phyloP scores from a whole-genome alignment of 2,888 invertebrate species.

The Andrena chrysosceles region DNA sequence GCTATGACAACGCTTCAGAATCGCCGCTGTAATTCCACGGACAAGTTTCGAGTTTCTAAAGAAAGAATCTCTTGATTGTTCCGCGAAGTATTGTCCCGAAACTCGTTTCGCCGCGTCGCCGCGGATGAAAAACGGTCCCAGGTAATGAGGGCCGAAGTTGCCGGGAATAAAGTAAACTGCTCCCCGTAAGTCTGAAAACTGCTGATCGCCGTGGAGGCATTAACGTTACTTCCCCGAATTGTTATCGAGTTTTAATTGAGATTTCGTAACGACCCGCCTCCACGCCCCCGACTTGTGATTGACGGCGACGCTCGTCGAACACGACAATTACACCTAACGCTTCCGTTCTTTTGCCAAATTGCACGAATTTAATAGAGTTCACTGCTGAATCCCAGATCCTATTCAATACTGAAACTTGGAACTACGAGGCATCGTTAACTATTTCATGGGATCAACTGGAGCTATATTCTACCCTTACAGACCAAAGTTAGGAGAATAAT shows the following conservation, averaged over 20 bases:
- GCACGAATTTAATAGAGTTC: conserved; percentile 2
- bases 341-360: conserved; percentile 14
- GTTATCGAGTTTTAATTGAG: conserved; percentile 62
- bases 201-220: conserved; percentile 48
- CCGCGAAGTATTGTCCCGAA: conserved; percentile 65
- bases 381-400: not conserved
- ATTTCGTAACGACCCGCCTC: conserved; percentile 45
- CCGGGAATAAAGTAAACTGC: conserved; percentile 62
- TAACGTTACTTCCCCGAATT: conserved; percentile 58
- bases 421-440: not conserved
- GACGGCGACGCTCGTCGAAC: conserved; percentile 34
- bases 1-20: conserved; percentile 54
- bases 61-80: conserved; percentile 65
- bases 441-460: no score
- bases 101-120: conserved; percentile 61
- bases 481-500: no score
- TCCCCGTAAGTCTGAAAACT: conserved; percentile 46
- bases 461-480: no score
- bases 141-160: conserved; percentile 63
- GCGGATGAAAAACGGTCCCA: conserved; percentile 62
- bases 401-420: not conserved
- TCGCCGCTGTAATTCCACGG: conserved; percentile 49
- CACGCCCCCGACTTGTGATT: not conserved
- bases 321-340: conserved; percentile 38
- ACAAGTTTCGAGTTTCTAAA: conserved; percentile 64